Evolutionary conservation across 2,888 invertebrate genomes (phyloP), one percentile per base, ranked within the genome.

Genomic region (Campoletis raptor): DNA sequence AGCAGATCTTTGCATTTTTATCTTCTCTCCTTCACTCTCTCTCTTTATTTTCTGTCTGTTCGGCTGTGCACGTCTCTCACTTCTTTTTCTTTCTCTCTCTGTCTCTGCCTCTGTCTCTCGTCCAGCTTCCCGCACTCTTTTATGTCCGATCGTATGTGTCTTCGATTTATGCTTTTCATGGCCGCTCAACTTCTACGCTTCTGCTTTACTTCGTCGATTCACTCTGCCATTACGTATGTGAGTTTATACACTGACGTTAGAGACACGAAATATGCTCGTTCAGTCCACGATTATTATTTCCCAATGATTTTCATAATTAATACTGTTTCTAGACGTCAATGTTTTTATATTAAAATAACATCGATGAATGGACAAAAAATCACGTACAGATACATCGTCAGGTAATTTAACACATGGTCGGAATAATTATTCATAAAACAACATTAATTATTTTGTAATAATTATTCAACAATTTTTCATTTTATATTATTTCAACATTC

Each of bases 91-190:
- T 8, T 64, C 64, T 36, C 7, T 64, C 30, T 30, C 6, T 42
- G n/a, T 69, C 69, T 24, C 42, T 15, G 12, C 9, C 67, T 69
- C 69, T 42, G 42, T 69, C 42, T 61, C 61, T 61, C 61, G 15
- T 61, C 30, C 30, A 40, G 67, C 37, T 24, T 24, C 48, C 24
- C 64, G 72, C 74, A 80, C 81, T 80, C 74, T 81, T 85, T 88
- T 79, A 85, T 85, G 77, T 78, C 83, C 86, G 85, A 85, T 85
- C 86, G 88, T 83, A 77, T 81, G 81, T 54, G 83, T 78, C 82
- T 82, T 82, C 82, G 85, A 82, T 85, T 82, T 85, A 81, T 81
- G 76, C 76, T 80, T 72, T 85, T 85, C 85, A 85, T 77, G 85
- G 81, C 69, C 80, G 80, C 67, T 76, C 76, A 42, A 70, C 83